Evolutionary conservation across 2,797 vertebrate species (phyloP).

Genomic region (Spheniscus humboldti): DNA sequence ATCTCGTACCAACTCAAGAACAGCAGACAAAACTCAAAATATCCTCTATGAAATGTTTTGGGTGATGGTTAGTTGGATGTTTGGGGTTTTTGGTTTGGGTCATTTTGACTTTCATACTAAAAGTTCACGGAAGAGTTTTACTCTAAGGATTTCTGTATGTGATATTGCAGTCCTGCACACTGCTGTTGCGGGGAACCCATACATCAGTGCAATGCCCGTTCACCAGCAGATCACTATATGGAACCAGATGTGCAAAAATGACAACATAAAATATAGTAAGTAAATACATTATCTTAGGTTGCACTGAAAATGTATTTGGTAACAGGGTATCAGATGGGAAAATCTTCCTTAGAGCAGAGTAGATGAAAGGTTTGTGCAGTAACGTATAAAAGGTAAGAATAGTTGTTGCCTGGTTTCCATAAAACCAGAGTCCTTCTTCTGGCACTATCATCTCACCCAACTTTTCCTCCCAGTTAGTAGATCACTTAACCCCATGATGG

Average conservation of each 20-base stretch:
- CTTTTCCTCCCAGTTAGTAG: background rate
- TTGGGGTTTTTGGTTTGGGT: background rate
- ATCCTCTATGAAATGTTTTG: background rate
- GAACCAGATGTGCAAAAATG: background rate
- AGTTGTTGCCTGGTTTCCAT: background rate
- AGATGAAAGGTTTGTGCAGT: background rate
- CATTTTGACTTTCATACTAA: background rate
- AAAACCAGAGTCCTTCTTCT: background rate
- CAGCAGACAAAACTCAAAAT: background rate
- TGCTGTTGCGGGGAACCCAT: accelerated
- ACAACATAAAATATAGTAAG: background rate
- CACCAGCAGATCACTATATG: background rate
- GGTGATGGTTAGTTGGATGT: background rate
- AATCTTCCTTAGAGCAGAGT: background rate
- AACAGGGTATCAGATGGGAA: background rate
- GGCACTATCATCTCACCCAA: background rate
- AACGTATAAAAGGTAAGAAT: background rate
- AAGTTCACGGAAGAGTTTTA: background rate
- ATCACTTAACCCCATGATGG: background rate
- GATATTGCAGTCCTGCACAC: background rate
- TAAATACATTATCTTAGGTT: background rate
- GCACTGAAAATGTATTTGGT: background rate
- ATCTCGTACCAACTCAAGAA: background rate
- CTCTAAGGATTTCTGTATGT: background rate
- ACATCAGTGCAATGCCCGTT: accelerated